Percentiles rank a stretch among this genome's conserved stretches.
These are phyloP conservation scores for Hemaris fuciformis DNA, from an alignment of 2,888 invertebrate genomes.

Conservation along the genomic window DNA sequence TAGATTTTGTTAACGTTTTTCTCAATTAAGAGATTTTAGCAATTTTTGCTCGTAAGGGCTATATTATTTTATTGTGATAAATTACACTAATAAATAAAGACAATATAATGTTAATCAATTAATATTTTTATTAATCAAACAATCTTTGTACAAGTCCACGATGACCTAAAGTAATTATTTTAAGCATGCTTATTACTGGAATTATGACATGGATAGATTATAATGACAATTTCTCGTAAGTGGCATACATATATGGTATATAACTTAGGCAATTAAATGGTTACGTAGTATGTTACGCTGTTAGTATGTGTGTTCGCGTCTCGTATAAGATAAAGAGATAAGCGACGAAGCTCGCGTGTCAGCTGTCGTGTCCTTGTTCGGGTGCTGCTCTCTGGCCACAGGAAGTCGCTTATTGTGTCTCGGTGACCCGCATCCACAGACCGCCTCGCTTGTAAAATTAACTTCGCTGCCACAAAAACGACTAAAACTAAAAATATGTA, in stretches of 20 bases:
- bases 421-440: slow-evolving; percentile 64
- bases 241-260: background rate
- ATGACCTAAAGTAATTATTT: too few species aligned
- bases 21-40: too few species aligned
- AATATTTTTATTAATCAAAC: too few species aligned
- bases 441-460: slow-evolving; percentile 11
- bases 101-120: too few species aligned
- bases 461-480: slow-evolving; percentile 2
- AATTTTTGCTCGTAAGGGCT: too few species aligned
- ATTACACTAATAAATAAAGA: too few species aligned
- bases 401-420: slow-evolving; percentile 73
- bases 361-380: slow-evolving; percentile 65
- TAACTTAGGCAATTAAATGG: background rate
- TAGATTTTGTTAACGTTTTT: too few species aligned
- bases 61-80: too few species aligned
- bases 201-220: background rate
- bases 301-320: background rate
- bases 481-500: slow-evolving; percentile 2
- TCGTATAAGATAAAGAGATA: slow-evolving; percentile 37
- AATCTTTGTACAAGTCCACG: too few species aligned
- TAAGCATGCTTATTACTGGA: too few species aligned
- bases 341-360: slow-evolving; percentile 50
- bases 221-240: background rate
- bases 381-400: slow-evolving; percentile 51
- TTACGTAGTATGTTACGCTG: slow-evolving; percentile 31